Evolutionary conservation across 2,888 invertebrate species (phyloP).

Genomic region (Strigamia maritima): DNA sequence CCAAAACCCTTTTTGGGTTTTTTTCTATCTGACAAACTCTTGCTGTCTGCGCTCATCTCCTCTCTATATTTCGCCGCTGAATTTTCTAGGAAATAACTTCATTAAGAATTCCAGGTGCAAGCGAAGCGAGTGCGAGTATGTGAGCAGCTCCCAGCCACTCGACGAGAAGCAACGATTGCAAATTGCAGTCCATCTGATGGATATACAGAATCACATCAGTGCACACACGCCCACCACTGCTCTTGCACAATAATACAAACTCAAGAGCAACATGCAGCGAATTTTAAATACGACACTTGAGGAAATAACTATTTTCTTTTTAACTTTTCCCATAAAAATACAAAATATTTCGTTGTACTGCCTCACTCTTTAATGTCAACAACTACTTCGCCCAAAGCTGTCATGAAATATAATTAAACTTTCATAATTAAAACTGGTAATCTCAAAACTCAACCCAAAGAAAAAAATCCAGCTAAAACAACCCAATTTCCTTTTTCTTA

Average conservation of each 20-base stretch:
- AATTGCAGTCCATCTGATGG: slow-evolving; percentile 34
- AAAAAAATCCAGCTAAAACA: not conserved
- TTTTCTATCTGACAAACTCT: not conserved
- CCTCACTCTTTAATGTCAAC: not conserved
- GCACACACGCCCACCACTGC: slow-evolving; percentile 25
- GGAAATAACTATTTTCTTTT: slow-evolving; percentile 1
- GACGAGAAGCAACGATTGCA: slow-evolving; percentile 34
- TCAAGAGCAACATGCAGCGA: slow-evolving; percentile 5
- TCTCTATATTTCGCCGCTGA: not conserved
- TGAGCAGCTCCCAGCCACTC: slow-evolving; percentile 24
- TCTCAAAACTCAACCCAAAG: not conserved
- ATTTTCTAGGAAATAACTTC: slow-evolving; percentile 24
- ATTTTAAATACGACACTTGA: slow-evolving; percentile 28
- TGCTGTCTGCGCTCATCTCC: not conserved
- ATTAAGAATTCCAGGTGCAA: slow-evolving; percentile 32
- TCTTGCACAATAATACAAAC: slow-evolving; percentile 29
- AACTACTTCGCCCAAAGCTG: not conserved
- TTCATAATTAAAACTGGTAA: slow-evolving; percentile 6
- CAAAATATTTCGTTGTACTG: not conserved
- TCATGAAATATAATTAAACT: slow-evolving; percentile 26
- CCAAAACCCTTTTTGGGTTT: not conserved
- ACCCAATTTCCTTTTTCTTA: slow-evolving; percentile 18
- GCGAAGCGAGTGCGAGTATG: slow-evolving; percentile 8
- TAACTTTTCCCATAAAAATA: slow-evolving; percentile 16
- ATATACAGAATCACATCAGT: slow-evolving; percentile 32